Percentiles rank a stretch among this genome's conserved stretches.
phyloP scores from a whole-genome alignment of 2,113 vertebrate genomes.

The Rhinolophus sinicus region DNA sequence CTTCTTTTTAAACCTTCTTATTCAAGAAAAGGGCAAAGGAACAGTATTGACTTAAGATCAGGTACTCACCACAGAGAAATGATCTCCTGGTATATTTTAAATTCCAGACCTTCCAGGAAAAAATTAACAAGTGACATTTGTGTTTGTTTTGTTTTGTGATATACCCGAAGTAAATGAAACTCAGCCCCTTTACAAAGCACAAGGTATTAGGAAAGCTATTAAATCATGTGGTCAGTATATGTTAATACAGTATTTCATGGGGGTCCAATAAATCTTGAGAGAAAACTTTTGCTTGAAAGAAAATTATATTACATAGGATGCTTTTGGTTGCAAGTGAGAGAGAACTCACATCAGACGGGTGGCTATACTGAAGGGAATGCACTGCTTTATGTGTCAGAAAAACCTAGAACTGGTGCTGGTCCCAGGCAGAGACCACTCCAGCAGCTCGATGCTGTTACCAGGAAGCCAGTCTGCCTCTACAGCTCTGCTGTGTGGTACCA shows the following conservation, averaged over 20 bases:
- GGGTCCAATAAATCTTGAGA: not conserved
- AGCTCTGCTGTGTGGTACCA: not conserved
- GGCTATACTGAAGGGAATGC: not conserved
- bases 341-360: not conserved
- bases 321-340: not conserved
- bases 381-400: not conserved
- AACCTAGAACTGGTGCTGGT: not conserved
- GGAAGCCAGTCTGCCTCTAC: not conserved
- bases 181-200: not conserved
- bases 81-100: not conserved
- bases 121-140: not conserved
- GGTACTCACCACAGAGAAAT: not conserved
- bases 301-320: not conserved
- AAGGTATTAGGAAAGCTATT: not conserved
- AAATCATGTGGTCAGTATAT: not conserved
- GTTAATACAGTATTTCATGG: not conserved
- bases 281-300: not conserved
- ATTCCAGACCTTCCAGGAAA: not conserved
- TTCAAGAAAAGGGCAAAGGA: not conserved
- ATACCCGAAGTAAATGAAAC: not conserved
- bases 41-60: not conserved
- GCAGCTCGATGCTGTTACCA: not conserved
- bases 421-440: not conserved
- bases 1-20: not conserved
- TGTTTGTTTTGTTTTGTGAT: conserved; percentile 15